Conservation (phyloP, 2,113 vertebrate species). For the Otocyon megalotis region DNA sequence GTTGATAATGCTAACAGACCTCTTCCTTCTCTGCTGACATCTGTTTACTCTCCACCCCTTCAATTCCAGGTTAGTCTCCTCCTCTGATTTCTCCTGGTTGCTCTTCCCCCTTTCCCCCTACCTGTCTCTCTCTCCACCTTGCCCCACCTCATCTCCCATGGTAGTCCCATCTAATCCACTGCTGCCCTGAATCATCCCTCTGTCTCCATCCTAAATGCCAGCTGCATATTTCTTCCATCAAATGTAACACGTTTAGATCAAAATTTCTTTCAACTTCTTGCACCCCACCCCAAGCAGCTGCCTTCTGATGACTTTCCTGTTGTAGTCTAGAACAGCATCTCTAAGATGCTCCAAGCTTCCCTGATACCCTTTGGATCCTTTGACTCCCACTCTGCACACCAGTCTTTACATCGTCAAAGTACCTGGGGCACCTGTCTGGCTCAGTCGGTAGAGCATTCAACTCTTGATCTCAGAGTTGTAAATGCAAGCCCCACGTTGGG, state of each 20-base stretch:
- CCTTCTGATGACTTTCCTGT: not conserved
- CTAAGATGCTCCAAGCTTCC: not conserved
- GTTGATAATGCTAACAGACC: not conserved
- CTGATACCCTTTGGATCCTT: not conserved
- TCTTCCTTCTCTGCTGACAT: not conserved
- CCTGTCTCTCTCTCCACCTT: not conserved
- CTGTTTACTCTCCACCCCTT: not conserved
- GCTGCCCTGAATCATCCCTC: not conserved
- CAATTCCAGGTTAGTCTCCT: not conserved
- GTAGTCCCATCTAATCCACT: not conserved
- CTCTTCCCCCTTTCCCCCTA: no score
- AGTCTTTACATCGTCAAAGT: not conserved
- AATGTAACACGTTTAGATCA: not conserved
- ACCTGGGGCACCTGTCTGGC: not conserved
- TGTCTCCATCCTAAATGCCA: not conserved
- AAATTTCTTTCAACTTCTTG: constrained; percentile 2
- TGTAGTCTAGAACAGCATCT: not conserved
- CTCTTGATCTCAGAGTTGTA: not conserved
- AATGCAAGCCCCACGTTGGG: not conserved
- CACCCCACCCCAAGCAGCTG: not conserved
- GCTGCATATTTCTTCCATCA: not conserved
- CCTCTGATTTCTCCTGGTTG: not conserved
- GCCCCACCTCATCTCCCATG: not conserved
- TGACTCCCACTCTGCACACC: not conserved
- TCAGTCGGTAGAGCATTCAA: not conserved